A percentile compares a stretch with the other conserved stretches of the same genome.
These are phyloP conservation scores for Oscheius sp. DNA, from an alignment of 2,888 invertebrate genomes.

Conservation along the genomic window DNA sequence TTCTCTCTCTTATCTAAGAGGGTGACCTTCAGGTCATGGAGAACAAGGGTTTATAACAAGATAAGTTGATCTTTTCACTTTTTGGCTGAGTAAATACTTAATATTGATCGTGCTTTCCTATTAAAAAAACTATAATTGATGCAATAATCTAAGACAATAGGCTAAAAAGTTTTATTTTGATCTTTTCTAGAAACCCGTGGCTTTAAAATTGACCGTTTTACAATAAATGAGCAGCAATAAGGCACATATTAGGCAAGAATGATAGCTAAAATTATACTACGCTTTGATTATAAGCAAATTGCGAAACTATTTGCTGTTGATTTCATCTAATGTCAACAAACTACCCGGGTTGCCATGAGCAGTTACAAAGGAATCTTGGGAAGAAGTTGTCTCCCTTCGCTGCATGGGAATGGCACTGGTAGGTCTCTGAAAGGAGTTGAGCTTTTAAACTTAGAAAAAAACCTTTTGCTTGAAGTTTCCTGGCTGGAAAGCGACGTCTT, in stretches of 20 bases:
- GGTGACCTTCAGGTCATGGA: no score
- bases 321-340: slow-evolving; percentile 10
- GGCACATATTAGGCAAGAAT: neutral
- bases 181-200: no score
- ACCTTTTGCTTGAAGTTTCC: slow-evolving; percentile 26
- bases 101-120: no score
- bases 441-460: neutral
- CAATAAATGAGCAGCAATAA: neutral
- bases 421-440: neutral
- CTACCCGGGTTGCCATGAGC: slow-evolving; percentile 3
- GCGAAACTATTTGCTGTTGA: neutral
- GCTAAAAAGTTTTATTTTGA: no score
- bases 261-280: neutral
- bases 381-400: slow-evolving; percentile 13
- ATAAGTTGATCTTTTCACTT: no score
- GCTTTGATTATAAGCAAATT: no score
- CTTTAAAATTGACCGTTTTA: no score
- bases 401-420: neutral
- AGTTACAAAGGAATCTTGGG: slow-evolving; percentile 24
- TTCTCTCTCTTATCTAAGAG: no score
- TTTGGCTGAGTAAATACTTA: no score
- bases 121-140: no score
- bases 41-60: no score
- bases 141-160: no score
- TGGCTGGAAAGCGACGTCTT: slow-evolving; percentile 39